Base-by-base conservation (phyloP, 2,113 vertebrate genomes). In the Lagopus leucura region DNA sequence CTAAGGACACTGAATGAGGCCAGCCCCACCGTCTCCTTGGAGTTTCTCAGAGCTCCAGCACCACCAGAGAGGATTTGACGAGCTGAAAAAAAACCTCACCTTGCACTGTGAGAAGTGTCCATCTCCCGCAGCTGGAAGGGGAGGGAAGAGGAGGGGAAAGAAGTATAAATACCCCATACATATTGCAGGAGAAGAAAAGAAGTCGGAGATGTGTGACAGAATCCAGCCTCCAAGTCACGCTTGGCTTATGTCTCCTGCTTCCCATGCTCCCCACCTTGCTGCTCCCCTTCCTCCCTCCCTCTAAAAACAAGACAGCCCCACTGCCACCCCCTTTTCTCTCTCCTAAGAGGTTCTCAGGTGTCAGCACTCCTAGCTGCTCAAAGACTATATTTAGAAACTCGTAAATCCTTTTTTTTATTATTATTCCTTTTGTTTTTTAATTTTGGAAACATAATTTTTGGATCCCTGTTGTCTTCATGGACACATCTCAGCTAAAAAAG, bases 31-130 rank as follows among this genome's bases (percentile, higher is more conserved):
- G 89, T 3, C 73, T 89, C 43, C 86, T 47, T 3, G 69, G 86
- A 71, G 27, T 73, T 94, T 85, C 81, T 89, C 64, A 70, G 81
- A 79, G 73, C n/a, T 36, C 81, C 32, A 48, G 50, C 3, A 2
- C 48, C 78, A 93, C 77, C 67, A 63, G 50, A 87, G 67, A 92
- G 54, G 71, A 76, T 93, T 93, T 92, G 92, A 92, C 4, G 8
- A 94, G 58, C 50, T 85, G 83, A 82, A 67, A 88, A 88, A 76
- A 71, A 65, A 61, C 6, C 95, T 94, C 89, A 87, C 55, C 82
- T 93, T 87, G 82, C 28, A 93, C 89, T 91, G 85, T 21, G 20
- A 76, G 79, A 93, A 65, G 43, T 80, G 79, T 93, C 90, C 28
- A 50, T 94, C 94, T 95, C 88, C 52, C 78, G 38, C 52, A 54